These are phyloP conservation scores for Leucania comma DNA, from an alignment of 2,888 invertebrate species.

Conservation along the genomic window DNA sequence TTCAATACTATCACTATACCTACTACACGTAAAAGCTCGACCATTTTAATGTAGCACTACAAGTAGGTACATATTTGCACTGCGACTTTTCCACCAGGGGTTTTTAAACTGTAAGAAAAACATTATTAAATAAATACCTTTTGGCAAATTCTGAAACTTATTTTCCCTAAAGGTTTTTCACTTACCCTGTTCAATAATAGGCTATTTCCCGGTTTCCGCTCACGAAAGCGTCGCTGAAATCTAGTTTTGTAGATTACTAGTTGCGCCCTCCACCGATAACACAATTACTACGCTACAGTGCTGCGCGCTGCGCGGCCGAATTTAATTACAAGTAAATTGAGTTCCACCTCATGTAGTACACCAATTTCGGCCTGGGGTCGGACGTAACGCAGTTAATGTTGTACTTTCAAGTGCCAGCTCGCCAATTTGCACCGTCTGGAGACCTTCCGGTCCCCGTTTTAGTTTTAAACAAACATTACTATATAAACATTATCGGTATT, in stretches of 20 bases:
- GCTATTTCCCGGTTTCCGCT: not conserved
- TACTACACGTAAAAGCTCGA: too few relatives aligned
- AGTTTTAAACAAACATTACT: not conserved
- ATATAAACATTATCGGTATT: not conserved
- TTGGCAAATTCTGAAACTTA: not conserved
- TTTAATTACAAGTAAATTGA: not conserved
- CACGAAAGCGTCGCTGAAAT: not conserved
- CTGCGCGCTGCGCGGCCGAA: not conserved
- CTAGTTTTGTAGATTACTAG: constrained; percentile 1
- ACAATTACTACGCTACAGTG: not conserved
- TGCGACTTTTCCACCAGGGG: too few relatives aligned
- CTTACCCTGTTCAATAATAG: not conserved
- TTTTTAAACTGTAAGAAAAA: too few relatives aligned
- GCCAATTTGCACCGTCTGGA: constrained; percentile 6
- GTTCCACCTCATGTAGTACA: not conserved
- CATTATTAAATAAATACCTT: too few relatives aligned
- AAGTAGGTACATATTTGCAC: too few relatives aligned
- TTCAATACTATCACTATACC: too few relatives aligned
- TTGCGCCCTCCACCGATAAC: not conserved
- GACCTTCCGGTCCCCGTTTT: not conserved
- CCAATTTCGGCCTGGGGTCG: not conserved
- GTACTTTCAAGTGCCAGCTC: not conserved
- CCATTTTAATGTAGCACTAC: too few relatives aligned
- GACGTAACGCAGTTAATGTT: constrained; percentile 9
- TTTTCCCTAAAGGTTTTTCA: not conserved